A percentile compares a stretch with the other conserved stretches of the same genome.
Conservation (phyloP, 2,113 vertebrate genomes). For the Cathartes aura region DNA sequence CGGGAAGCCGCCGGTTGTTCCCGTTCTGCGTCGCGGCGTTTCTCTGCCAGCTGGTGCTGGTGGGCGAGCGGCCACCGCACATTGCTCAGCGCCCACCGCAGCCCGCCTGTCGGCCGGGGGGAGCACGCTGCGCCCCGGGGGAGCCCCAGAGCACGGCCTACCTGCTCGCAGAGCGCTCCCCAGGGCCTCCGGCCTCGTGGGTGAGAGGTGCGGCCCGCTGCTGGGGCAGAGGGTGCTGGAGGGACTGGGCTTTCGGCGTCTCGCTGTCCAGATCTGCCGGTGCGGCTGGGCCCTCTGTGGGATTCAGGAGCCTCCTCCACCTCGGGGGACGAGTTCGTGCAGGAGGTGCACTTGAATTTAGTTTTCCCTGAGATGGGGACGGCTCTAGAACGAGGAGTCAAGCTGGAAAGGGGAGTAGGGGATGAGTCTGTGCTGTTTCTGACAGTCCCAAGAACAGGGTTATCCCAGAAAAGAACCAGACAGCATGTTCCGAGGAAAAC, state of each 20-base stretch:
- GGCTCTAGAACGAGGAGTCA: accelerated
- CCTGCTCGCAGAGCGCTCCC: accelerated
- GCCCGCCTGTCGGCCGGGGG: too few relatives aligned
- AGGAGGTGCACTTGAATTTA: accelerated
- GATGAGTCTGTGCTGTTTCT: neutral
- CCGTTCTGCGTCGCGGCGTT: neutral
- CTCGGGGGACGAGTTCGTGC: accelerated
- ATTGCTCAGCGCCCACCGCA: neutral
- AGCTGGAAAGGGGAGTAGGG: neutral
- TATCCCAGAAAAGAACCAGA: neutral
- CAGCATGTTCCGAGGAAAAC: accelerated
- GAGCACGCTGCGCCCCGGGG: accelerated
- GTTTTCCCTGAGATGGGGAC: accelerated
- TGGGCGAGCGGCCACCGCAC: neutral
- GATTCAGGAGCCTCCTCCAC: accelerated
- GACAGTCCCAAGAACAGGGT: accelerated
- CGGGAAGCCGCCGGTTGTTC: neutral
- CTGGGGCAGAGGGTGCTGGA: neutral
- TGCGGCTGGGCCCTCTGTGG: accelerated
- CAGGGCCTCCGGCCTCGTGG: too few relatives aligned
- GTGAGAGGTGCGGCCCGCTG: neutral
- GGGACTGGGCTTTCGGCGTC: accelerated
- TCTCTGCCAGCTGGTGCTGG: too few relatives aligned
- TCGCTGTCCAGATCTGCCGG: accelerated
- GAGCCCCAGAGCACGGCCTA: neutral